Conservation (phyloP, 2,797 vertebrate species). For the Falco cherrug region DNA sequence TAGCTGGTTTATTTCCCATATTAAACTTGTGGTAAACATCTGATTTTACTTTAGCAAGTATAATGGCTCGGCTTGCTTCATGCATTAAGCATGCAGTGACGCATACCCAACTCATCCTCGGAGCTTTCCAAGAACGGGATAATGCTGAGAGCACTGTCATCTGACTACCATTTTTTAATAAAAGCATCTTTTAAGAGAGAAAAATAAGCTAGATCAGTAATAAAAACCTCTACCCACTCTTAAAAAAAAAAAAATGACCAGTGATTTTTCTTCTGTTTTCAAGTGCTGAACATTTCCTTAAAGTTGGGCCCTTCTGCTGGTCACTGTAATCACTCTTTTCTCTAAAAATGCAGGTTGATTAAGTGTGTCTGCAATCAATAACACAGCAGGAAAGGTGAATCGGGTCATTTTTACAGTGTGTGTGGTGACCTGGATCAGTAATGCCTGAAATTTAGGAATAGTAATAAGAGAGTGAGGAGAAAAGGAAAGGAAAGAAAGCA, state of each 20-base stretch:
- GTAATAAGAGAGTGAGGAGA: not conserved
- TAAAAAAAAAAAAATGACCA: not conserved
- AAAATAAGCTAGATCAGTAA: not conserved
- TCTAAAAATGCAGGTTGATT: not conserved
- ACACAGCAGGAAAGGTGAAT: not conserved
- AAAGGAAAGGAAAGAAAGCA: not conserved
- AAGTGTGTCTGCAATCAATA: not conserved
- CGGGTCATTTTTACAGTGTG: not conserved
- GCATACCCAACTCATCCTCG: not conserved
- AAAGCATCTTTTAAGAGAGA: not conserved
- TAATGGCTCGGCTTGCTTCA: slow-evolving; percentile 28
- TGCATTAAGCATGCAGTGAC: not conserved
- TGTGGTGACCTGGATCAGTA: not conserved
- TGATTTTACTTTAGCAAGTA: slow-evolving; percentile 57
- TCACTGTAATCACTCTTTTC: not conserved
- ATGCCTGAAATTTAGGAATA: not conserved
- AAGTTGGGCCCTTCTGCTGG: not conserved
- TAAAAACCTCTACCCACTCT: not conserved
- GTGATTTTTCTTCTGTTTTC: not conserved
- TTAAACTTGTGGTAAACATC: slow-evolving; percentile 50
- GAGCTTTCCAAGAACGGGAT: not conserved
- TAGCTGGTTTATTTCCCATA: slow-evolving; percentile 35
- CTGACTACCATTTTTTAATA: not conserved
- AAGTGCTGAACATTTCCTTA: not conserved
- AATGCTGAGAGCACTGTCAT: not conserved